phyloP scores from a whole-genome alignment of 2,797 vertebrate genomes.

The Characodon lateralis region DNA sequence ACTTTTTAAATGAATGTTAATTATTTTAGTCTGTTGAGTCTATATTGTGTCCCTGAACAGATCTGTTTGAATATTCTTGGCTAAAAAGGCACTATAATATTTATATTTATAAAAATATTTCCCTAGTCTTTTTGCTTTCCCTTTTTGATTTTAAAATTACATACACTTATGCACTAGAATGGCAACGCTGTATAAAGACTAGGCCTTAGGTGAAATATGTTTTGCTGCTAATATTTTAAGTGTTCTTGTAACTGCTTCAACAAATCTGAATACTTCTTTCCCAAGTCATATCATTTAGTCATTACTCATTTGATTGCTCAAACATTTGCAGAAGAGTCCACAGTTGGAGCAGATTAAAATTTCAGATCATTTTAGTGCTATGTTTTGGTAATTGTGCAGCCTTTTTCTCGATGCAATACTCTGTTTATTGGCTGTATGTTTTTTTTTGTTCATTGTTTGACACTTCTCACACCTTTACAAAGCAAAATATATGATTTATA shows the following conservation, averaged over 20 bases:
- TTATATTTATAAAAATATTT: not conserved
- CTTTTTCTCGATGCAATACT: not conserved
- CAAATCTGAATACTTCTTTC: conserved; percentile 1
- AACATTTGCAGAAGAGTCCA: not conserved
- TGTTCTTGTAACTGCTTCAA: not conserved
- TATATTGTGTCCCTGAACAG: not conserved
- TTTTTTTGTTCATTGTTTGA: conserved; percentile 13
- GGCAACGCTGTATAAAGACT: not conserved
- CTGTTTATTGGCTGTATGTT: conserved; percentile 1
- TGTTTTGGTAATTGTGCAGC: conserved; percentile 8
- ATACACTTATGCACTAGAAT: not conserved
- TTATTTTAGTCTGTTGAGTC: not conserved
- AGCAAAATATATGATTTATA: conserved; percentile 16
- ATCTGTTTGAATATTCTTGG: not conserved
- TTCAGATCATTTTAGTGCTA: conserved; percentile 23
- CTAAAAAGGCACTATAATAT: not conserved
- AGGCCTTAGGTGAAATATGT: not conserved
- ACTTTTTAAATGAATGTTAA: not conserved
- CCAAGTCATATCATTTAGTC: not conserved
- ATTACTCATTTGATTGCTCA: conserved; percentile 2
- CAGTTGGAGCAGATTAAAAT: conserved; percentile 20
- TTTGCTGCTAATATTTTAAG: not conserved
- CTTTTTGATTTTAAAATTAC: not conserved
- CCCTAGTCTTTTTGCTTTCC: not conserved
- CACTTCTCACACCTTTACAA: conserved; percentile 4